Evolutionary conservation across 2,113 vertebrate genomes (phyloP).

Genomic region (Trematocara macrostoma): DNA sequence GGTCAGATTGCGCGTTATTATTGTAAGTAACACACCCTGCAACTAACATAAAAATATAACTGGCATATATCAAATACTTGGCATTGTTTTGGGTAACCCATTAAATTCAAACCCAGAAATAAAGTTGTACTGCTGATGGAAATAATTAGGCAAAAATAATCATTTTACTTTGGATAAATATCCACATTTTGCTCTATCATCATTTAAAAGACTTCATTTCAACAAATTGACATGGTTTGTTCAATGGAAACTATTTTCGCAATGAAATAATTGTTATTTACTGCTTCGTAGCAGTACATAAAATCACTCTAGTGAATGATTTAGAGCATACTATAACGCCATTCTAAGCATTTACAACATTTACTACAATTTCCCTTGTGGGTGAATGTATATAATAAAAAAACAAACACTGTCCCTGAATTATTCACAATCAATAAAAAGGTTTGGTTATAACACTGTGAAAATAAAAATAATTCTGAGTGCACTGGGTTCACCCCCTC

Average conservation of each 20-base stretch:
- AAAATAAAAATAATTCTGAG: background rate
- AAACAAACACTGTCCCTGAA: background rate
- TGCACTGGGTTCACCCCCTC: background rate
- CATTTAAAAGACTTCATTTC: background rate
- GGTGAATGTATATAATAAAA: background rate
- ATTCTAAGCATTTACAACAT: background rate
- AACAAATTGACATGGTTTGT: background rate
- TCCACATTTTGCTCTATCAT: background rate
- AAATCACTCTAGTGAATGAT: background rate
- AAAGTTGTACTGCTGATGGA: background rate
- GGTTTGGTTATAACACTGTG: background rate
- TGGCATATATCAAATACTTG: conserved; percentile 19
- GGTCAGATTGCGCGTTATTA: conserved; percentile 54
- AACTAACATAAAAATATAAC: conserved; percentile 9
- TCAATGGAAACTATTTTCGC: background rate
- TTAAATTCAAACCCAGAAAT: background rate
- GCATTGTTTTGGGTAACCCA: background rate
- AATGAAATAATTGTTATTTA: background rate
- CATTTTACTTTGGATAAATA: background rate
- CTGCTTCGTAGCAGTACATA: background rate
- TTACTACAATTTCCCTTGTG: background rate
- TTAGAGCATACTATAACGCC: background rate
- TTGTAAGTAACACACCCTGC: conserved; percentile 27
- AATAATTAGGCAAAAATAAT: background rate
- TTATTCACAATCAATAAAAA: background rate